These are phyloP conservation scores for Drosophila parabipectinata DNA, from an alignment of 1,140 invertebrate species.

Conservation along the genomic window DNA sequence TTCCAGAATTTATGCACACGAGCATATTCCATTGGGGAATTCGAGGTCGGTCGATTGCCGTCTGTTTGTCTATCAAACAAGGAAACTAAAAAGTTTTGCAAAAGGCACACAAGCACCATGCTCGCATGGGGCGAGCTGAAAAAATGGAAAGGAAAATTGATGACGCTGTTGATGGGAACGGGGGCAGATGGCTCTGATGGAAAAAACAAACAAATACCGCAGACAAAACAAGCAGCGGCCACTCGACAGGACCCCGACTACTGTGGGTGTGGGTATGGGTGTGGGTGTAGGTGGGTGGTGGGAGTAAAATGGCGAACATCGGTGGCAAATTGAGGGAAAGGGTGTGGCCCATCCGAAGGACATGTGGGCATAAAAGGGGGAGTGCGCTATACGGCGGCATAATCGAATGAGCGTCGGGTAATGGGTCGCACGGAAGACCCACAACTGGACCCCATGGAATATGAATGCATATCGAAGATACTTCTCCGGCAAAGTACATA, in stretches of 20 bases:
- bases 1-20: conserved; percentile 71
- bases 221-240: conserved; percentile 60
- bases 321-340: conserved; percentile 3
- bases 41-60: conserved; percentile 34
- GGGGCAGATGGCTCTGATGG: conserved; percentile 48
- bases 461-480: conserved; percentile 68
- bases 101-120: conserved; percentile 43
- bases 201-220: conserved; percentile 70
- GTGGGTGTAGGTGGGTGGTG: conserved; percentile 29
- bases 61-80: conserved; percentile 70
- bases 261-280: conserved; percentile 43
- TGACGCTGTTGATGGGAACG: conserved; percentile 59
- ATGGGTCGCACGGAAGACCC: conserved; percentile 53
- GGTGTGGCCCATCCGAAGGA: conserved; percentile 38
- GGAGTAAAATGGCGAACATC: conserved; percentile 24
- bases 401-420: conserved; percentile 72
- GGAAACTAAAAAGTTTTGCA: conserved; percentile 74
- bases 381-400: conserved; percentile 41
- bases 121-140: conserved; percentile 25
- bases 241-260: conserved; percentile 48
- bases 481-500: conserved; percentile 25
- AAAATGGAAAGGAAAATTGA: conserved; percentile 54
- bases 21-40: conserved; percentile 75
- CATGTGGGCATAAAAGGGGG: conserved; percentile 55
- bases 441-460: conserved; percentile 79